Conservation (phyloP, 1,140 invertebrate genomes). For the Cotesia glomerata region DNA sequence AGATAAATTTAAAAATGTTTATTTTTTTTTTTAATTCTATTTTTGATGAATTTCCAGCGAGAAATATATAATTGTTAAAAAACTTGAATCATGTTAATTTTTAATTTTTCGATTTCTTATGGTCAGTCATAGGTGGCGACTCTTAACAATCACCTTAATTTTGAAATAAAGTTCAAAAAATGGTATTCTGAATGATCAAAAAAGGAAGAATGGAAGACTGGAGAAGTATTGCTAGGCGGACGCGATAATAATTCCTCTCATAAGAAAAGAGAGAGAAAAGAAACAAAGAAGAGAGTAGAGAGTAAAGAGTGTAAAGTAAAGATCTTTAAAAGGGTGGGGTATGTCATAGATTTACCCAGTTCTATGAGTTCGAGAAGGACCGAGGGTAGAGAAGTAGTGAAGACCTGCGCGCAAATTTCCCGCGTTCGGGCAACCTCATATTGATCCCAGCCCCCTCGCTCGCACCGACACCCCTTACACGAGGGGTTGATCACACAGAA, state of each 20-base stretch:
- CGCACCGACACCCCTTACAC: constrained; percentile 41
- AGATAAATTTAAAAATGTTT: too few species aligned
- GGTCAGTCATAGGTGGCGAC: too few species aligned
- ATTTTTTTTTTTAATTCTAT: too few species aligned
- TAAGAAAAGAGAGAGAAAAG: constrained; percentile 10
- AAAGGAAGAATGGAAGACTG: neutral
- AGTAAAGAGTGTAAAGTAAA: constrained; percentile 10
- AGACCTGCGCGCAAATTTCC: constrained; percentile 64
- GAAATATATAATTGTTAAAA: too few species aligned
- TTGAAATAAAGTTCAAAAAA: constrained; percentile 5
- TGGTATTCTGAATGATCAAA: neutral
- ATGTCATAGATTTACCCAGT: neutral
- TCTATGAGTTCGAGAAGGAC: neutral
- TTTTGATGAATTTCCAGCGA: too few species aligned
- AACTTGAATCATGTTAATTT: too few species aligned
- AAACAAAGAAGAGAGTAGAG: constrained; percentile 9
- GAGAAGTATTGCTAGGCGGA: neutral
- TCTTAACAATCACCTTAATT: neutral
- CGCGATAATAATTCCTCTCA: neutral
- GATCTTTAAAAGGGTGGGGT: constrained; percentile 3
- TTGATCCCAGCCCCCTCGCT: constrained; percentile 58
- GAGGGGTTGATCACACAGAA: constrained; percentile 44
- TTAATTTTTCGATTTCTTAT: too few species aligned
- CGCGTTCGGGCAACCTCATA: constrained; percentile 63
- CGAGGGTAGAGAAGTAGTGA: constrained; percentile 8